Base-by-base conservation (phyloP, 2,888 invertebrate species). In the Pollenia angustigena region DNA sequence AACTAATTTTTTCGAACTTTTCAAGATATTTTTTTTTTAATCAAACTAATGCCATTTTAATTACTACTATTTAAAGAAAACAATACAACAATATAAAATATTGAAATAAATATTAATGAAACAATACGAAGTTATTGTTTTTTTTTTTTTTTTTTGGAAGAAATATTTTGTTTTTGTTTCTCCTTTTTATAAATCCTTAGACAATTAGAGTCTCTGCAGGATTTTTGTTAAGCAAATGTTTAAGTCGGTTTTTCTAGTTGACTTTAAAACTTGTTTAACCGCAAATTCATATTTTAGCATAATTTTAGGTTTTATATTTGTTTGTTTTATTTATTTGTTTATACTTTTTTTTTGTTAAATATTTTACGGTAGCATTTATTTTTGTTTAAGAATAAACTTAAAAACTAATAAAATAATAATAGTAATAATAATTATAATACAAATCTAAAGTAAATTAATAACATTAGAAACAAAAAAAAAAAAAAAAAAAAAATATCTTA, bases 131-230 rank as follows among this genome's bases (percentile, higher is more conserved):
- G 7, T 32, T 50, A 14, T 50, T 66, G 11, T 9, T 8, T 16
- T 11, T 48, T 0, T n/a, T 0, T 40, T 10, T 60, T 42, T 23
- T n/a, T n/a, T n/a, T n/a, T n/a, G n/a, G 18, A 68, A 68, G 18
- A 23, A 16, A 46, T 46, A 6, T 18, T 6, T 42, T 42, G 23
- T 23, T 12, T 46, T 8, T 16, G 32, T 75, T 54, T 16, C 23
- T 42, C 50, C 46, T 0, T 18, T 7, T 18, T 7, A 4, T n/a
- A 23, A 79, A 90, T 90, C 92, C 92, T 90, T 92, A 92, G 91
- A 92, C 91, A 91, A 91, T 86, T 91, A 85, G 88, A 90, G 91
- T 92, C 91, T 92, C 91, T 89, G 90, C 91, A 91, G 91, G 92
- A 90, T 90, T 72, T 23, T 76, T 18, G 11, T 40, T 66, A 32